A percentile compares a stretch with the other conserved stretches of the same genome.
These are phyloP conservation scores for Notocelia uddmanniana DNA, from an alignment of 2,888 invertebrate genomes.

Conservation along the genomic window DNA sequence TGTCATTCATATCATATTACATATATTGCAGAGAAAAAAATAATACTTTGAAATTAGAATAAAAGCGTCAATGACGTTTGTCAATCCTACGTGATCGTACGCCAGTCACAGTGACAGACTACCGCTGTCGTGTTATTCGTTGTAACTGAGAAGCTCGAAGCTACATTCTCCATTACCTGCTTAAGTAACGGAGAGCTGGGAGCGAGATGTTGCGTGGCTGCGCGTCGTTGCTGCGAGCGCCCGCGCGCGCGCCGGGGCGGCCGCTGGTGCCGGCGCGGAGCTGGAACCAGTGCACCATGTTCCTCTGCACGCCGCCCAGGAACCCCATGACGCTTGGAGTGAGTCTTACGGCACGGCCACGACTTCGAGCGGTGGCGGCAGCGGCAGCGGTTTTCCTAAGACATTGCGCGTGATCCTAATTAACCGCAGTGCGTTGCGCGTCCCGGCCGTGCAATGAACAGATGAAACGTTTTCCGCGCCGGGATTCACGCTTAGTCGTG, in stretches of 20 bases:
- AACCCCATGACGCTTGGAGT: neutral
- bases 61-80: neutral
- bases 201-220: neutral
- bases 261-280: conserved; percentile 16
- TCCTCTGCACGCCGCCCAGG: conserved; percentile 8
- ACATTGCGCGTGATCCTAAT: too few species aligned
- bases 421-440: too few species aligned
- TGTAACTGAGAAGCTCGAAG: neutral
- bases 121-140: neutral
- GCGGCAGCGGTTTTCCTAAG: too few species aligned
- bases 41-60: neutral
- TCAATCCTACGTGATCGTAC: neutral
- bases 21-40: neutral
- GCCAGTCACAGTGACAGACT: neutral
- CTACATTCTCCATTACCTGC: too few species aligned
- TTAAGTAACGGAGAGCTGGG: too few species aligned
- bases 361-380: too few species aligned
- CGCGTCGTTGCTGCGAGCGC: conserved; percentile 1
- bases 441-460: too few species aligned
- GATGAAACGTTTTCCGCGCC: too few species aligned
- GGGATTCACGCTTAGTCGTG: too few species aligned
- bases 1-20: too few species aligned
- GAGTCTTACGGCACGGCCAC: too few species aligned
- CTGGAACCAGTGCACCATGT: conserved; percentile 25
- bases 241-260: conserved; percentile 11